Conservation (phyloP, 2,888 invertebrate genomes). For the Hypselothyrea guttata region DNA sequence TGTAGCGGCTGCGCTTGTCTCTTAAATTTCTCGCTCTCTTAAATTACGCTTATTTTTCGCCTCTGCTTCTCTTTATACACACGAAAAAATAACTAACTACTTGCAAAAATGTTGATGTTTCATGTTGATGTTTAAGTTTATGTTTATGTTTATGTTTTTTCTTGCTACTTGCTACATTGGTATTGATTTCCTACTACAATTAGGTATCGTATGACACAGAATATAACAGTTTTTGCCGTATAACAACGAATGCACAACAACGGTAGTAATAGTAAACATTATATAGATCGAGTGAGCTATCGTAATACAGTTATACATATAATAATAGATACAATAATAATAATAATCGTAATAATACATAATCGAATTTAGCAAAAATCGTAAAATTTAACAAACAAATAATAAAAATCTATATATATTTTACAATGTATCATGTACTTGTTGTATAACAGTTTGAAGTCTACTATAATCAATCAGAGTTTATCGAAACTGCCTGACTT, state of each 20-base stretch:
- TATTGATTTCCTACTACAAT: conserved; percentile 40
- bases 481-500: conserved; percentile 37
- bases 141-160: conserved; percentile 31
- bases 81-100: conserved; percentile 52
- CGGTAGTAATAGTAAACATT: conserved; percentile 43
- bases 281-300: conserved; percentile 40
- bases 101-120: conserved; percentile 33
- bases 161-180: conserved; percentile 15
- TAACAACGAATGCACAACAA: conserved; percentile 63
- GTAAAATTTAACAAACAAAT: conserved; percentile 70
- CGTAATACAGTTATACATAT: conserved; percentile 45
- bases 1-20: conserved; percentile 23
- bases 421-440: conserved; percentile 37
- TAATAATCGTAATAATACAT: conserved; percentile 33
- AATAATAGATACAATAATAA: conserved; percentile 43
- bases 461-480: conserved; percentile 45
- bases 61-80: conserved; percentile 21
- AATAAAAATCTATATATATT: conserved; percentile 51
- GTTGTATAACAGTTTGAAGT: conserved; percentile 61
- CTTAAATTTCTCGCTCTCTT: neutral
- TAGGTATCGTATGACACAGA: conserved; percentile 67
- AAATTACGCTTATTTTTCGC: neutral
- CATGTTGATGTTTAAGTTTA: conserved; percentile 34
- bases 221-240: conserved; percentile 61
- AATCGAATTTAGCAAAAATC: conserved; percentile 35